phyloP scores from a whole-genome alignment of 2,113 vertebrate species.

The Corythornis madagascariensis region DNA sequence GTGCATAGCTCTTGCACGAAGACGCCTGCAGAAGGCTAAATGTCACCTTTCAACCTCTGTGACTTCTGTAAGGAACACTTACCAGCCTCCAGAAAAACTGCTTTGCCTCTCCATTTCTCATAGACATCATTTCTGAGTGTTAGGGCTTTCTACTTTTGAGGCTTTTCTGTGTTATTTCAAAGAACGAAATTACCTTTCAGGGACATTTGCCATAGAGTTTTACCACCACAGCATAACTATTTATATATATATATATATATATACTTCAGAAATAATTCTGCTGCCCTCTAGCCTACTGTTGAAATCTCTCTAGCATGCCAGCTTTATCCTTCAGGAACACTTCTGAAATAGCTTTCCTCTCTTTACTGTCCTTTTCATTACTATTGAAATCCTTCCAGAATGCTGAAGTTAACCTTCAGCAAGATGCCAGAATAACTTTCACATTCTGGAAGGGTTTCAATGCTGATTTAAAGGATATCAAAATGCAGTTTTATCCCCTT shows the following conservation, averaged over 20 bases:
- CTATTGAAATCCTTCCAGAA: constrained; percentile 77
- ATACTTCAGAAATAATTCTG: constrained; percentile 71
- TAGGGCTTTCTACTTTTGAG: neutral
- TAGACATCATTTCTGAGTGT: neutral
- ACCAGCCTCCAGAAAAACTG: neutral
- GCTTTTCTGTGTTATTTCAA: constrained; percentile 46
- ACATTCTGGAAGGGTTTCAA: constrained; percentile 69
- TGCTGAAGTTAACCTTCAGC: constrained; percentile 71
- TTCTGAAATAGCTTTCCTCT: constrained; percentile 69
- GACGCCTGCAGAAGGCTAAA: neutral
- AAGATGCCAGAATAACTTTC: constrained; percentile 67
- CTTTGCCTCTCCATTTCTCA: neutral
- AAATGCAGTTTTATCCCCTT: constrained; percentile 1
- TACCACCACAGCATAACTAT: constrained; percentile 65
- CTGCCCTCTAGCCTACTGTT: constrained; percentile 68
- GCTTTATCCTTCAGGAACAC: constrained; percentile 65
- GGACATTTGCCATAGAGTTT: constrained; percentile 53
- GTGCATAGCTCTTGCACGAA: neutral
- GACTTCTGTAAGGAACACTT: neutral
- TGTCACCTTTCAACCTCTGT: neutral
- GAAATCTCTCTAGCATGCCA: constrained; percentile 57
- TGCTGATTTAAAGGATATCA: constrained; percentile 50
- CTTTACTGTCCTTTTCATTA: constrained; percentile 68
- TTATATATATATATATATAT: constrained; percentile 49
- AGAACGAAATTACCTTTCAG: constrained; percentile 50